Evolutionary conservation across 2,888 invertebrate species (phyloP).

Genomic region (Branchipolynoe longqiensis): DNA sequence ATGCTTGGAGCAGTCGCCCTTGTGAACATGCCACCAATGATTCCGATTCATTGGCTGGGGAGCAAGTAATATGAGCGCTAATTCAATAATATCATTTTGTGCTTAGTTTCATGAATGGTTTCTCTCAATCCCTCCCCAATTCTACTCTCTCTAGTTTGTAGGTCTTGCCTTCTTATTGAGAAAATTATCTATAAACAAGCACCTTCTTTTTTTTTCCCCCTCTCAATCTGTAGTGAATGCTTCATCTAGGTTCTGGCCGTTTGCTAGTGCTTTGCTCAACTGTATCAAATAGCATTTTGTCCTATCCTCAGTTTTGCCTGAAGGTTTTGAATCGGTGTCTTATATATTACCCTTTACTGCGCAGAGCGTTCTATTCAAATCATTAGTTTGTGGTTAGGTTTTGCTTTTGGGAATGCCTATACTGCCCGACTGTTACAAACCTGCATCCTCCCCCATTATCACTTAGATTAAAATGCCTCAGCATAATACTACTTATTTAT

Average conservation of each 20-base stretch:
- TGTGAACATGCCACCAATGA: neutral
- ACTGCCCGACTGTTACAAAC: neutral
- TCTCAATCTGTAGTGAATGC: conserved; percentile 15
- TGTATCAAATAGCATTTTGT: neutral
- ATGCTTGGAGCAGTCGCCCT: conserved; percentile 10
- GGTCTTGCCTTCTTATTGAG: conserved; percentile 2
- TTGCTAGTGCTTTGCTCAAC: conserved; percentile 42
- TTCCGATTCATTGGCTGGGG: neutral
- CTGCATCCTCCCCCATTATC: conserved; percentile 2
- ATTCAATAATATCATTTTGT: conserved; percentile 57
- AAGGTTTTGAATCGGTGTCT: conserved; percentile 26
- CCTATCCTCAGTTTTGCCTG: conserved; percentile 18
- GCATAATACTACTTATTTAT: neutral
- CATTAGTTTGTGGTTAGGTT: neutral
- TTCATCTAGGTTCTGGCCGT: conserved; percentile 11
- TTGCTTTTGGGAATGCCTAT: neutral
- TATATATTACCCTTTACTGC: neutral
- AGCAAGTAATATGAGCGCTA: conserved; percentile 1
- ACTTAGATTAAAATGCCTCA: neutral
- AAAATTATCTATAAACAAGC: conserved; percentile 15
- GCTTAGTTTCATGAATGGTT: conserved; percentile 48
- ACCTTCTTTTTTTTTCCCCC: conserved; percentile 12
- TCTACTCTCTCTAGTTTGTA: conserved; percentile 46
- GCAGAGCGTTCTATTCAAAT: neutral
- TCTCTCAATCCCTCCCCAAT: conserved; percentile 47